Evolutionary conservation across 92 coral and sea anemone species (phyloP).

Genomic region (Actinostola sp.): DNA sequence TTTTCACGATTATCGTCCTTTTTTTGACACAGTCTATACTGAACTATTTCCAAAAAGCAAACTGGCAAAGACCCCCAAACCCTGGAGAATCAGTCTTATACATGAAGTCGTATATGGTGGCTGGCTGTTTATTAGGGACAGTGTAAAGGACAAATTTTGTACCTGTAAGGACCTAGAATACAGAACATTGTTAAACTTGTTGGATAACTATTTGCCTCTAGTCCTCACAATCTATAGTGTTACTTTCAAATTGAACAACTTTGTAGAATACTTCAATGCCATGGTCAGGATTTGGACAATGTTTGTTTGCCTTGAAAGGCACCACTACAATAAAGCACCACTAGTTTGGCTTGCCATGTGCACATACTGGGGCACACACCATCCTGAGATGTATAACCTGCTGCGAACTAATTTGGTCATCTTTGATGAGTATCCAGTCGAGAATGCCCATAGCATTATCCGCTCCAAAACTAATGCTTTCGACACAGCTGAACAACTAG

Average conservation of each 20-base stretch:
- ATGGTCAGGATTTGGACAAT: constrained; percentile 45
- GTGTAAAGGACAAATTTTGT: constrained; percentile 13
- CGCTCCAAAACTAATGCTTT: constrained; percentile 25
- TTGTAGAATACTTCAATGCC: constrained; percentile 24
- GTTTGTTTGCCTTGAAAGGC: constrained; percentile 37
- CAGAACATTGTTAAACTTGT: constrained; percentile 28
- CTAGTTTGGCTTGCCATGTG: constrained; percentile 7
- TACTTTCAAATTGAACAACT: constrained; percentile 38
- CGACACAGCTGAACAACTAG: constrained; percentile 25
- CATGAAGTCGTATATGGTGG: constrained; percentile 24
- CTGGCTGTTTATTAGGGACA: constrained; percentile 20
- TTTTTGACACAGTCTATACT: too few species aligned
- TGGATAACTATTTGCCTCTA: constrained; percentile 20
- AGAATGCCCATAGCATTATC: constrained; percentile 39
- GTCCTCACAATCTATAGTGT: constrained; percentile 26
- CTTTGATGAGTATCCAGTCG: constrained; percentile 39
- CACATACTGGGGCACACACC: constrained; percentile 31
- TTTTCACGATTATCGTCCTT: too few species aligned
- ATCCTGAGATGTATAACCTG: constrained; percentile 5
- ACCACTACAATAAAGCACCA: constrained; percentile 47
- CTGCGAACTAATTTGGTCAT: not conserved
- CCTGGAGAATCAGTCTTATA: constrained; percentile 27
- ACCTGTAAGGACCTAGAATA: constrained; percentile 30
- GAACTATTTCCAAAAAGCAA: constrained; percentile 20
- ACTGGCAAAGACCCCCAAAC: constrained; percentile 16